A percentile compares a stretch with the other conserved stretches of the same genome.
phyloP scores from a whole-genome alignment of 2,888 invertebrate species.

The Lasioglossum marginatum region DNA sequence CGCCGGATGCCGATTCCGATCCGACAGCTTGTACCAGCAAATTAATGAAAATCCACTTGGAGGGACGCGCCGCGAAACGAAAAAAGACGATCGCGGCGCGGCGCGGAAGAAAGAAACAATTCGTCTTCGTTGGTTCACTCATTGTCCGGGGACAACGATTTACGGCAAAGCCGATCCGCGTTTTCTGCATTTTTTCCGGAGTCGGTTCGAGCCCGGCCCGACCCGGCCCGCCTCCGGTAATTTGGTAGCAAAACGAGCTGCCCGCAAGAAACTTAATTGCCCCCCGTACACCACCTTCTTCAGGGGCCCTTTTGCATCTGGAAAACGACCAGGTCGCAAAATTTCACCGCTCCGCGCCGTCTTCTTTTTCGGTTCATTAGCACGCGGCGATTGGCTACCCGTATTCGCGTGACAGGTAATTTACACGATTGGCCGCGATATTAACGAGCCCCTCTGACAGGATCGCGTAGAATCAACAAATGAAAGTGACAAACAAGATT shows the following conservation, averaged over 20 bases:
- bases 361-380: conserved; percentile 39
- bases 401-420: conserved; percentile 21
- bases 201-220: background rate
- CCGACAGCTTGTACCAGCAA: conserved; percentile 68
- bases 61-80: conserved; percentile 15
- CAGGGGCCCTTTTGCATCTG: background rate
- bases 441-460: conserved; percentile 14
- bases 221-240: conserved; percentile 24
- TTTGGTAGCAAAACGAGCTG: conserved; percentile 45
- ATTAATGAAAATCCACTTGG: conserved; percentile 70
- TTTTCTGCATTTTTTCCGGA: conserved; percentile 58
- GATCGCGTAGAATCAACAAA: conserved; percentile 16
- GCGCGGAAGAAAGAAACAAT: conserved; percentile 53
- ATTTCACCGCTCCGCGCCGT: conserved; percentile 23
- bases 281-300: conserved; percentile 22
- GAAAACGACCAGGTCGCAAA: conserved; percentile 11
- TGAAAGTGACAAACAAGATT: conserved; percentile 18
- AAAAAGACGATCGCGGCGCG: background rate
- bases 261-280: conserved; percentile 53
- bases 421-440: conserved; percentile 18
- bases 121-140: conserved; percentile 59
- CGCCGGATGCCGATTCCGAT: conserved; percentile 69
- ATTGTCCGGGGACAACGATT: conserved; percentile 58
- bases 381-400: conserved; percentile 21
- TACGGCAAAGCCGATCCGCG: conserved; percentile 55